Conservation (phyloP, 2,113 vertebrate species). For the Perca flavescens region DNA sequence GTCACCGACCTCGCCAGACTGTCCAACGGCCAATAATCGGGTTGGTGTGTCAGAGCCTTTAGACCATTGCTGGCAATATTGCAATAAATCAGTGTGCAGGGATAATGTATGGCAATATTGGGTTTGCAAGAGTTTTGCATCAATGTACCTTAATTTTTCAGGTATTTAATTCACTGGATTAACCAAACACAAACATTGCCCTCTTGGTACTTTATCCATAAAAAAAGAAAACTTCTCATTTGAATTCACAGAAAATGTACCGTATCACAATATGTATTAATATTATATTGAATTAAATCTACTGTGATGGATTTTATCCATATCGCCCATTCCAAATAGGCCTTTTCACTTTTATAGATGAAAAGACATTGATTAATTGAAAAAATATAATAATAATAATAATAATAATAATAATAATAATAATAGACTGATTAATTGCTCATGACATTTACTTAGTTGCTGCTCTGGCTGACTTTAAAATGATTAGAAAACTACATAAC, state of each 20-base stretch:
- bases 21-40: too few species aligned
- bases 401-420: background rate
- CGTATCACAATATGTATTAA: background rate
- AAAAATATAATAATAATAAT: background rate
- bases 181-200: constrained; percentile 2
- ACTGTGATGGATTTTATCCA: background rate
- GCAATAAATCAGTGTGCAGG: background rate
- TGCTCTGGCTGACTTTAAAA: background rate
- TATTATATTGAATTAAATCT: background rate
- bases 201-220: background rate
- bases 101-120: background rate
- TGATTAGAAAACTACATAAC: background rate
- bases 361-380: background rate
- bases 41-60: too few species aligned
- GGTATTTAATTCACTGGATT: background rate
- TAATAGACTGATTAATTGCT: background rate
- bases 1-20: too few species aligned
- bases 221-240: background rate
- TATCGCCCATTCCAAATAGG: background rate
- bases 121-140: constrained; percentile 6
- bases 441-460: background rate
- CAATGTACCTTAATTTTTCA: background rate
- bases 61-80: background rate
- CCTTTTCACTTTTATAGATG: background rate
- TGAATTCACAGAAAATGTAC: too few species aligned